Evolutionary conservation across 2,888 invertebrate species (phyloP).

Genomic region (Tanypteryx hageni): DNA sequence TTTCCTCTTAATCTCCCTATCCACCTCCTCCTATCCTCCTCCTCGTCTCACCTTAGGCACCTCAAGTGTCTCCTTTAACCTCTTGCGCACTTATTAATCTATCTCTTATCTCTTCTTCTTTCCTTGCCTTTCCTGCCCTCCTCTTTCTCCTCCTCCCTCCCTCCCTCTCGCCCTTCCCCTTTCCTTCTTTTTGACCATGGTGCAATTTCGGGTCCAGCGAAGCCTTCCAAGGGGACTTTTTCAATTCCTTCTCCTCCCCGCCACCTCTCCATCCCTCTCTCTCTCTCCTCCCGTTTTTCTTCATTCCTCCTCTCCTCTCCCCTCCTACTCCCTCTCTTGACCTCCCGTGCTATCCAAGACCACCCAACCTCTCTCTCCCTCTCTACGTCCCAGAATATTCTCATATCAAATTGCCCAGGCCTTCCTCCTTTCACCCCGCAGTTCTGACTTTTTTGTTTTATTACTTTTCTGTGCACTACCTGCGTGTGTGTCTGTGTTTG

Average conservation of each 20-base stretch:
- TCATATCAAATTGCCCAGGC: conserved; percentile 26
- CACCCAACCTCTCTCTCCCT: not conserved
- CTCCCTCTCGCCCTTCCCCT: not conserved
- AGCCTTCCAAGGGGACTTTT: conserved; percentile 37
- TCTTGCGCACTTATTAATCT: not conserved
- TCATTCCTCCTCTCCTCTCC: not conserved
- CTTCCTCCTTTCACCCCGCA: not conserved
- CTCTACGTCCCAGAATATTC: conserved; percentile 30
- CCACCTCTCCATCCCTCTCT: not conserved
- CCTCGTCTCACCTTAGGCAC: not conserved
- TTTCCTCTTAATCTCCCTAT: not conserved
- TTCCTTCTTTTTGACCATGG: not conserved
- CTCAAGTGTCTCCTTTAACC: conserved; percentile 7
- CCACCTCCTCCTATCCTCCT: no score
- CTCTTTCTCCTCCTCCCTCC: not conserved
- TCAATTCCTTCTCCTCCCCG: conserved; percentile 19
- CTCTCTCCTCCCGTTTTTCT: not conserved
- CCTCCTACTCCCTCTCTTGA: not conserved
- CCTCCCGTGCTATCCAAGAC: not conserved
- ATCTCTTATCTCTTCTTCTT: not conserved
- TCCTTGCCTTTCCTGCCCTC: not conserved
- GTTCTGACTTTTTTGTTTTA: not conserved
- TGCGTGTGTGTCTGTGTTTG: no score
- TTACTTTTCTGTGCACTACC: not conserved
- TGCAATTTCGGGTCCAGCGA: conserved; percentile 5